A percentile compares a stretch with the other conserved stretches of the same genome.
These are phyloP conservation scores for Drosophila ironensis DNA, from an alignment of 1,140 invertebrate genomes.

Conservation along the genomic window DNA sequence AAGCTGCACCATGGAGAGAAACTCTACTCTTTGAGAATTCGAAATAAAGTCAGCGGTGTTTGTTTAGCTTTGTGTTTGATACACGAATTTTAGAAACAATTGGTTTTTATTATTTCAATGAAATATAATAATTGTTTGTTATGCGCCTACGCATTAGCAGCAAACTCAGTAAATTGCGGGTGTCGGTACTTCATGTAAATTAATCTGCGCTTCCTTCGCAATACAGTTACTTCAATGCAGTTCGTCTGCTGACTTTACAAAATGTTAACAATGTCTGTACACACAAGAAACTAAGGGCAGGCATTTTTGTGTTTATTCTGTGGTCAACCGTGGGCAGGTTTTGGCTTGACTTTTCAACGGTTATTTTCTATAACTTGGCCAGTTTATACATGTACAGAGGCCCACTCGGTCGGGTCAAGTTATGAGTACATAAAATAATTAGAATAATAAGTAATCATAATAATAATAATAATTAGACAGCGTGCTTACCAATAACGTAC, in stretches of 20 bases:
- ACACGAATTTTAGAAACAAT: constrained; percentile 81
- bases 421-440: constrained; percentile 53
- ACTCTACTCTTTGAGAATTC: neutral
- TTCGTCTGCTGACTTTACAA: constrained; percentile 61
- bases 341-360: constrained; percentile 20
- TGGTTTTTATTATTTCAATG: constrained; percentile 79
- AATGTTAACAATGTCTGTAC: constrained; percentile 72
- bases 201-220: constrained; percentile 33
- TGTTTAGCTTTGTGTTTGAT: constrained; percentile 71
- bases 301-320: constrained; percentile 37
- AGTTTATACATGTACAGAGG: constrained; percentile 43
- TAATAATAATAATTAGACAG: constrained; percentile 53
- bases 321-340: constrained; percentile 51
- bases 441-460: no score
- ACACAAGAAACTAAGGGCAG: constrained; percentile 69
- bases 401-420: constrained; percentile 36
- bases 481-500: constrained; percentile 46
- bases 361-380: constrained; percentile 58
- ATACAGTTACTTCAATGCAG: constrained; percentile 19
- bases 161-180: constrained; percentile 67
- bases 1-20: constrained; percentile 1
- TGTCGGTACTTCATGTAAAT: constrained; percentile 66
- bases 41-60: constrained; percentile 16
- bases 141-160: constrained; percentile 71
- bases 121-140: constrained; percentile 79